phyloP scores from a whole-genome alignment of 2,113 vertebrate genomes.

The Cyanoderma ruficeps region DNA sequence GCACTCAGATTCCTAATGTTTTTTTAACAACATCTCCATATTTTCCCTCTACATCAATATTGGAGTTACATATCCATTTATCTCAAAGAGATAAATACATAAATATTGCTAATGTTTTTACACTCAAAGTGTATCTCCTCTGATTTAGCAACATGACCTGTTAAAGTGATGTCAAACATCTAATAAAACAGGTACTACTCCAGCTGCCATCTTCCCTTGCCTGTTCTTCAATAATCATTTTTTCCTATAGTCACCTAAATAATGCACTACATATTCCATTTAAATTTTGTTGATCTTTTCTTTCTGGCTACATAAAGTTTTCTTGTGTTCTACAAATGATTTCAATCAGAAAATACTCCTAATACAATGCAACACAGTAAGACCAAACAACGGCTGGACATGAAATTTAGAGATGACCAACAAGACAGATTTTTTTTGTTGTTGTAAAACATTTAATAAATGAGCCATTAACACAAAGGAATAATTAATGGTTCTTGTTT shows the following conservation, averaged over 20 bases:
- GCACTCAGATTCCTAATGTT: not conserved
- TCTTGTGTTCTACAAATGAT: not conserved
- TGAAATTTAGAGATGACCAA: not conserved
- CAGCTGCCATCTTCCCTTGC: not conserved
- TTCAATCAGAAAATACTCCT: not conserved
- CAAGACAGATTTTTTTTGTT: not conserved
- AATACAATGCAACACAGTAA: not conserved
- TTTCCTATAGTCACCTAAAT: not conserved
- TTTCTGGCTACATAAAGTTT: not conserved
- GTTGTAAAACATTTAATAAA: not conserved
- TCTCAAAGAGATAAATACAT: not conserved
- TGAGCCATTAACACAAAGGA: not conserved
- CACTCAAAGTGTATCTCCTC: not conserved
- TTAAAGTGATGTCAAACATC: not conserved
- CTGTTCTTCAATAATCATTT: not conserved
- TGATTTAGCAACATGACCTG: not conserved
- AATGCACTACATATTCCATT: not conserved
- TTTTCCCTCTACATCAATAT: not conserved
- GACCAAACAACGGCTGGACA: not conserved
- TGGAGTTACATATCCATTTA: not conserved
- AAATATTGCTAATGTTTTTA: not conserved
- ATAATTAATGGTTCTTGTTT: not conserved
- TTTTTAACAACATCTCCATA: not conserved
- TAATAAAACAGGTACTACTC: not conserved
- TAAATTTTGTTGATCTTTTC: not conserved